Conservation (phyloP, 1,140 invertebrate genomes). For the Zaprionus capensis region DNA sequence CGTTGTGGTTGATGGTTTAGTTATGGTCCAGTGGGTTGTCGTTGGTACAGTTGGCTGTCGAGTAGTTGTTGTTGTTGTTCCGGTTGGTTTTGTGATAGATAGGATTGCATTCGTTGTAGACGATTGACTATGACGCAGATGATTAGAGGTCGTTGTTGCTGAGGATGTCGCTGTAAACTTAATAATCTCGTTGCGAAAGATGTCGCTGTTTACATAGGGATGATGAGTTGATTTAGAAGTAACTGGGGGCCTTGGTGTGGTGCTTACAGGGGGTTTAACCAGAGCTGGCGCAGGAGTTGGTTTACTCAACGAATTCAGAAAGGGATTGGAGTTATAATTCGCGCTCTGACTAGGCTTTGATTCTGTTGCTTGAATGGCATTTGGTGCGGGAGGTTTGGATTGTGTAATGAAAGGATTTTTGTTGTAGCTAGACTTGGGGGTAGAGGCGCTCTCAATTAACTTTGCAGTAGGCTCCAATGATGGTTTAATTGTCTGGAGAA, state of each 20-base stretch:
- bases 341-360: conserved; percentile 15
- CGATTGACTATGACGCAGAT: not conserved
- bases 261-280: conserved; percentile 12
- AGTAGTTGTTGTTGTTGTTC: conserved; percentile 18
- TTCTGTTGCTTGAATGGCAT: not conserved
- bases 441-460: not conserved
- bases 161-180: conserved; percentile 66
- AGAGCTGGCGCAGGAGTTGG: conserved; percentile 32
- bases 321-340: conserved; percentile 48
- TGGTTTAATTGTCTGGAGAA: conserved; percentile 11
- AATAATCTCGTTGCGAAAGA: conserved; percentile 66
- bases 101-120: not conserved
- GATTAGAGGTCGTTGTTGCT: conserved; percentile 8
- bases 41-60: conserved; percentile 13
- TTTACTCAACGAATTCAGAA: conserved; percentile 42
- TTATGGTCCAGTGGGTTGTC: not conserved
- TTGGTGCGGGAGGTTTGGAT: not conserved
- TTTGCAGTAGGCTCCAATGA: not conserved
- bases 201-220: conserved; percentile 64
- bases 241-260: conserved; percentile 6
- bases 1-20: not conserved
- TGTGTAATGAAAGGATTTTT: conserved; percentile 61
- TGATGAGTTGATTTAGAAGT: conserved; percentile 23
- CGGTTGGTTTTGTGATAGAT: conserved; percentile 16
- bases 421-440: conserved; percentile 27